Conservation (phyloP, 92 coral and sea anemone genomes). For the Parazoanthus swiftii region DNA sequence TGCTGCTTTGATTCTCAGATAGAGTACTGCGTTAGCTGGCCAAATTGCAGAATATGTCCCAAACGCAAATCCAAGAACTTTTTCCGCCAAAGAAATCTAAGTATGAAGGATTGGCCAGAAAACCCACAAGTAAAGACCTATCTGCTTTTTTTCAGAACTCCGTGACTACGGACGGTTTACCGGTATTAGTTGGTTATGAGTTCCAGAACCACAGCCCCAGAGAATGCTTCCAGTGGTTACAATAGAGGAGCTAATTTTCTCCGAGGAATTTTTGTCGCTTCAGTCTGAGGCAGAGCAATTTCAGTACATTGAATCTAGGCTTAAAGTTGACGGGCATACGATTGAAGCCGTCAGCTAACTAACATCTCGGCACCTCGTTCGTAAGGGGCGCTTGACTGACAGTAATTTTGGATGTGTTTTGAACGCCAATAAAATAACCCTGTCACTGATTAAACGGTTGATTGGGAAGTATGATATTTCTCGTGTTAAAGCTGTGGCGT, state of each 20-base stretch:
- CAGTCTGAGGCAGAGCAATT: background rate
- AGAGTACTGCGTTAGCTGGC: too few species aligned
- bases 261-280: background rate
- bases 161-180: slow-evolving; percentile 4
- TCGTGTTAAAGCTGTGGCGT: slow-evolving; percentile 47
- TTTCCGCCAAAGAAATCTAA: slow-evolving; percentile 18
- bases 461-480: slow-evolving; percentile 50
- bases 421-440: background rate
- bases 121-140: background rate
- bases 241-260: background rate
- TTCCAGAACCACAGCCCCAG: background rate
- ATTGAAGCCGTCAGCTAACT: background rate
- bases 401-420: background rate
- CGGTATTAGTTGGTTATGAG: too few species aligned
- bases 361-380: background rate
- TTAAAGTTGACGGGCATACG: background rate
- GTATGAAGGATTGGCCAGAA: background rate
- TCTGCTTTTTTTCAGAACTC: slow-evolving; percentile 7
- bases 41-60: background rate
- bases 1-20: too few species aligned
- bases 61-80: slow-evolving; percentile 19
- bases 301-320: background rate
- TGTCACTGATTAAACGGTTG: slow-evolving; percentile 46
- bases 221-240: too few species aligned
- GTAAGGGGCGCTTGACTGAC: background rate